Evolutionary conservation across 2,113 vertebrate species (phyloP).

Genomic region (Ia io): DNA sequence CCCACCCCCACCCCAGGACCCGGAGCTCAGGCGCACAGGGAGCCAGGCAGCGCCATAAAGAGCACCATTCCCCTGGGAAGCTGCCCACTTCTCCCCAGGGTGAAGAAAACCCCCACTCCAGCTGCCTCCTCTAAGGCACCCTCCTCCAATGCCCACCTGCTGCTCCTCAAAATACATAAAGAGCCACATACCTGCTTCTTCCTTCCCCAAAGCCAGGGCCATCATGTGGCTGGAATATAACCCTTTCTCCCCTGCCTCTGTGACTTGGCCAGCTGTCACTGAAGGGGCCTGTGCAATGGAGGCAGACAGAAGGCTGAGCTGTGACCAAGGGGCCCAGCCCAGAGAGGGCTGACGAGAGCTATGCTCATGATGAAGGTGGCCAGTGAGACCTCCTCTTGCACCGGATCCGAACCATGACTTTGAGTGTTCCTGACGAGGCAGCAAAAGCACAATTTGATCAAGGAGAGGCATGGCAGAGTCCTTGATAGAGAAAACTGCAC

Average conservation of each 20-base stretch:
- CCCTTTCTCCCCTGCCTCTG: neutral
- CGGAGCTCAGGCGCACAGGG: neutral
- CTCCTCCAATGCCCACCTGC: neutral
- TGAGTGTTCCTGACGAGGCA: neutral
- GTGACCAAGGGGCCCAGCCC: neutral
- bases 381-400: neutral
- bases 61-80: neutral
- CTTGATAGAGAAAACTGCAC: neutral
- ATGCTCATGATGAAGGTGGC: neutral
- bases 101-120: neutral
- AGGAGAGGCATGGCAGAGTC: neutral
- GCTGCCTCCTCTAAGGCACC: neutral
- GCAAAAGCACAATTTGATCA: neutral
- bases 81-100: neutral
- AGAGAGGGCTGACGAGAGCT: neutral
- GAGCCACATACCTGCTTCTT: neutral
- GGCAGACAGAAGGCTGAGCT: neutral
- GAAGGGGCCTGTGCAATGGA: neutral
- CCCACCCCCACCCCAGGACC: neutral
- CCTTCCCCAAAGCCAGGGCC: neutral
- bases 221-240: neutral
- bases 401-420: rapidly evolving
- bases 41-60: neutral
- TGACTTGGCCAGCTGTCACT: neutral
- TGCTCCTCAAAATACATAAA: neutral